Base-by-base conservation (phyloP, 37 sponge, comb jelly and placozoan species). In the Cliona cf. orientalis region DNA sequence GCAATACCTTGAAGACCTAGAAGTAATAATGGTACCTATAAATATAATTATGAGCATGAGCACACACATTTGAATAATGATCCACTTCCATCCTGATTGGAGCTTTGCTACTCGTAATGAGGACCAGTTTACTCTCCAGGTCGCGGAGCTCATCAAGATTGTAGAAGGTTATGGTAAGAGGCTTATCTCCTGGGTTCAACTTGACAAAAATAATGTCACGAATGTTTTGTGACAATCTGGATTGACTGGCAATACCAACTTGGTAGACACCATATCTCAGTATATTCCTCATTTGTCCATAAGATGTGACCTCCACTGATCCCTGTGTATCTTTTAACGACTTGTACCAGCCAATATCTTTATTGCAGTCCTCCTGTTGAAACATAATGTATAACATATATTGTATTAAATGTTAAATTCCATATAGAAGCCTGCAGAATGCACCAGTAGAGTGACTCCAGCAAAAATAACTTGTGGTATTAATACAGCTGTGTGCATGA, bases 81-180 rank as follows among this genome's bases (percentile, higher is more conserved):
- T 90, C 85, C 4, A 90, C 85, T 58, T 79, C 76, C 44, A 41
- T 56, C 67, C 80, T 74, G 34, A 72, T 55, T 43, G 85, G 78
- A 39, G 82, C 65, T 28, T 84, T 81, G 38, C 69, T 85, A 22
- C 93, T 90, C 68, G 79, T 85, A 19, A 93, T 93, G 34, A 93
- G 82, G 3, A 89, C 93, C 42, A 93, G 60, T 44, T 93, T 93
- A 33, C 93, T 93, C 74, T 93, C 89, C 17, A 93, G 66, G 55
- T 93, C 93, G 35, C 86, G 58, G 2, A 93, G 82, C 12, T 93
- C 89, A 72, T 93, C 82, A 23, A 93, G 72, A 45, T 65, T 60
- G 58, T 82, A 93, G 3, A 49, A 70, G 11, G 28, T 55, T 74
- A 81, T 76, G 39, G 78, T 25, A 58, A 82, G 64, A n/a, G n/a